Percentiles rank a stretch among this genome's conserved stretches.
These are phyloP conservation scores for Cladorhizidae sp. DNA, from an alignment of 37 sponge, comb jelly and placozoan genomes.

Conservation along the genomic window DNA sequence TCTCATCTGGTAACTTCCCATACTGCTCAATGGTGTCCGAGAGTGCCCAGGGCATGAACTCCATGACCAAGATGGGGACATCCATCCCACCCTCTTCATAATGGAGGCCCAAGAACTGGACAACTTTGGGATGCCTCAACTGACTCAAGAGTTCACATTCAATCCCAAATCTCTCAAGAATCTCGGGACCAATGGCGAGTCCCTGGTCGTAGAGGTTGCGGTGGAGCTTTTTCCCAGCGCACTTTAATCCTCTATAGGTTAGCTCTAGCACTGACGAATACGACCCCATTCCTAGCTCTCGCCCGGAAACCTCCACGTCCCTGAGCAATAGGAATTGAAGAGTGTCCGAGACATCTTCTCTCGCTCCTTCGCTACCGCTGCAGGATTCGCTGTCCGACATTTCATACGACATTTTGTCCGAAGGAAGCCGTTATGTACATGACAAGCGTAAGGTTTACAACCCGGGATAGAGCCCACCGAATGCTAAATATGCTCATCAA, in stretches of 20 bases:
- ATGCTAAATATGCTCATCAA: no score
- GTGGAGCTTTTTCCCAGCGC: constrained; percentile 66
- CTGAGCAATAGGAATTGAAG: constrained; percentile 36
- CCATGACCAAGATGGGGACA: constrained; percentile 53
- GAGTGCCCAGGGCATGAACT: constrained; percentile 58
- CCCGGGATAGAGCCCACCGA: no score
- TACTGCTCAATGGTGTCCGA: constrained; percentile 52
- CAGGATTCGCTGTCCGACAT: neutral
- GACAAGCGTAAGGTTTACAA: no score
- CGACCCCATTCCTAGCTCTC: constrained; percentile 46
- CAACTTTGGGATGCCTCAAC: constrained; percentile 45
- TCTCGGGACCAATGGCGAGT: constrained; percentile 38
- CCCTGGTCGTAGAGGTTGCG: constrained; percentile 37
- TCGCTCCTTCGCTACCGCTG: neutral
- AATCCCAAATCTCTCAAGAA: constrained; percentile 41
- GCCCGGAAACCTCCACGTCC: constrained; percentile 36
- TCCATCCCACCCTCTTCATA: constrained; percentile 26
- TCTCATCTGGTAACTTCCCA: constrained; percentile 27
- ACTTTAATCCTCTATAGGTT: constrained; percentile 38
- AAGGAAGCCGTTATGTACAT: no score
- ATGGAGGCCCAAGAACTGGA: constrained; percentile 57
- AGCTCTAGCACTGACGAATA: constrained; percentile 54
- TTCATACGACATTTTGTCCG: neutral
- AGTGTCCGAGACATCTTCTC: constrained; percentile 4
- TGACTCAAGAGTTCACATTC: constrained; percentile 61